phyloP scores from a whole-genome alignment of 2,797 vertebrate species.

The Sciurus carolinensis region DNA sequence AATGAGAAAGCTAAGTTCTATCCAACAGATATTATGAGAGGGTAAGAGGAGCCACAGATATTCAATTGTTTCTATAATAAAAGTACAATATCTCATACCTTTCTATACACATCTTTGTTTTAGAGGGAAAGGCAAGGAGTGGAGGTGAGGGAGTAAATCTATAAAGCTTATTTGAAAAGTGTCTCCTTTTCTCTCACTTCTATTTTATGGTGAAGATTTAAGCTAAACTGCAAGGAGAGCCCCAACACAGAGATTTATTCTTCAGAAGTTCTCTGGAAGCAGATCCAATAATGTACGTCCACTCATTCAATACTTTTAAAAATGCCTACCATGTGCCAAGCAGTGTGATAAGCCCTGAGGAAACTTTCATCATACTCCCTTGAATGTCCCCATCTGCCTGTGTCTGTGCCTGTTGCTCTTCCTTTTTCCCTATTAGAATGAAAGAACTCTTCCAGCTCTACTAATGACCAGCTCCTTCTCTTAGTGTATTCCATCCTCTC shows the following conservation, averaged over 20 bases:
- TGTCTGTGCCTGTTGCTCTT: too few species aligned
- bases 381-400: accelerated
- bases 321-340: background rate
- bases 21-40: slow-evolving; percentile 73
- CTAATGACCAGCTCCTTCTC: background rate
- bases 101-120: slow-evolving; percentile 58
- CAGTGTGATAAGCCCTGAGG: background rate
- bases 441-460: background rate
- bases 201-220: background rate
- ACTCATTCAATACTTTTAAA: background rate
- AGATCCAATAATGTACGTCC: background rate
- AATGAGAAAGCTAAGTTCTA: slow-evolving; percentile 75
- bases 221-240: background rate
- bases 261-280: background rate
- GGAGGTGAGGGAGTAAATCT: slow-evolving; percentile 53
- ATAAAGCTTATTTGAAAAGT: slow-evolving; percentile 64
- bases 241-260: background rate
- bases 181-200: background rate
- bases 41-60: slow-evolving; percentile 70
- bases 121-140: background rate
- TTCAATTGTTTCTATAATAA: slow-evolving; percentile 71
- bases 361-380: background rate
- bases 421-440: background rate
- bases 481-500: background rate
- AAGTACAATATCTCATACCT: slow-evolving; percentile 48